Evolutionary conservation across 2,113 vertebrate genomes (phyloP).

Genomic region (Neogale vison): DNA sequence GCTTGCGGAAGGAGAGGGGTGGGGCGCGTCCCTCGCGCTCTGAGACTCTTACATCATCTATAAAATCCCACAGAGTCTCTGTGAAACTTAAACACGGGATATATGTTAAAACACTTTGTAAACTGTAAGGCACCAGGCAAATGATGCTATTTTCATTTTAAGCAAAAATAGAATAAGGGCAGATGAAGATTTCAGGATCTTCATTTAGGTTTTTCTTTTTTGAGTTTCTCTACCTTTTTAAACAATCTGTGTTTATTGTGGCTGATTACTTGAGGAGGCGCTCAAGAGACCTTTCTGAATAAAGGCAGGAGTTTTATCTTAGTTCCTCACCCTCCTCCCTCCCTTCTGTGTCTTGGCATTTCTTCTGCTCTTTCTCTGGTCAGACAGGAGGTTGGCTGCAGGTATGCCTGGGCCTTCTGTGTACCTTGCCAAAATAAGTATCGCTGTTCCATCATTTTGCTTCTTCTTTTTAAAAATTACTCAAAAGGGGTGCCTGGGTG

Average conservation of each 20-base stretch:
- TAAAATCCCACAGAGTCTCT: neutral
- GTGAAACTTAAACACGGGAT: constrained; percentile 2
- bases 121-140: constrained; percentile 65
- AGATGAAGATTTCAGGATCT: constrained; percentile 8
- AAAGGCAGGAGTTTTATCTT: neutral
- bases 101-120: constrained; percentile 50
- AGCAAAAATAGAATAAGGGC: constrained; percentile 60
- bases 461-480: neutral
- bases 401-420: neutral
- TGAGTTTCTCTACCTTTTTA: neutral
- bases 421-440: neutral
- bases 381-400: neutral
- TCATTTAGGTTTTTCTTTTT: neutral
- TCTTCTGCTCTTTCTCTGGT: neutral
- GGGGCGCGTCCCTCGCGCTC: neutral
- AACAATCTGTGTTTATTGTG: constrained; percentile 35
- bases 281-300: neutral
- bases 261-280: neutral
- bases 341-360: accelerated
- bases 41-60: neutral
- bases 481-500: no score
- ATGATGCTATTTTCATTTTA: constrained; percentile 48
- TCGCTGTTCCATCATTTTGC: neutral
- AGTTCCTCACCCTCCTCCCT: neutral
- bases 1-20: accelerated